Conservation (phyloP, 2,888 invertebrate genomes). For the Rotaria socialis region DNA sequence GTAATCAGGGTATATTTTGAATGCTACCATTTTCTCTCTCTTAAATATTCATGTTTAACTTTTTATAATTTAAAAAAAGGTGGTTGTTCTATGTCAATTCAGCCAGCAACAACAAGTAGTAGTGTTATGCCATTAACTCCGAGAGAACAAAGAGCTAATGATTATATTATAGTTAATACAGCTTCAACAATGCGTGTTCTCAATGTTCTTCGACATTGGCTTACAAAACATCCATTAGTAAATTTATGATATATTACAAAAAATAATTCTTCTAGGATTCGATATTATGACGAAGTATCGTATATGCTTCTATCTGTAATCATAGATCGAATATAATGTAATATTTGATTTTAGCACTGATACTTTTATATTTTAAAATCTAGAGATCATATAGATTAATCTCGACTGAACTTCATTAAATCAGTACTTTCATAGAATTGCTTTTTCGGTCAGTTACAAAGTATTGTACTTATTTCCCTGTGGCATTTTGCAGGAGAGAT, state of each 20-base stretch:
- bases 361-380: no score
- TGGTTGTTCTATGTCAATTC: neutral
- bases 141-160: slow-evolving; percentile 29
- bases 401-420: no score
- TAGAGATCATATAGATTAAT: no score
- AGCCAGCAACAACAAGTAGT: neutral
- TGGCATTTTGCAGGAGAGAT: no score
- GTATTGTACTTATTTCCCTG: no score
- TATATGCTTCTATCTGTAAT: no score
- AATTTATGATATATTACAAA: slow-evolving; percentile 48
- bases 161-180: slow-evolving; percentile 59
- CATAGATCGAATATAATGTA: no score
- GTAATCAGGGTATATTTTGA: neutral
- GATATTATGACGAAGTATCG: no score
- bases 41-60: neutral
- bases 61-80: neutral
- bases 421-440: no score
- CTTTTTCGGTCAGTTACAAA: no score
- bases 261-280: neutral
- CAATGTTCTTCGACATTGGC: slow-evolving; percentile 84
- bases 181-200: slow-evolving; percentile 86
- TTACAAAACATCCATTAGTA: slow-evolving; percentile 72
- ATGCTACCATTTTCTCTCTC: no score
- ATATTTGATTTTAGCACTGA: no score
- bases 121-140: neutral